Evolutionary conservation across 2,113 vertebrate species (phyloP).

Genomic region (Pardalotus punctatus): DNA sequence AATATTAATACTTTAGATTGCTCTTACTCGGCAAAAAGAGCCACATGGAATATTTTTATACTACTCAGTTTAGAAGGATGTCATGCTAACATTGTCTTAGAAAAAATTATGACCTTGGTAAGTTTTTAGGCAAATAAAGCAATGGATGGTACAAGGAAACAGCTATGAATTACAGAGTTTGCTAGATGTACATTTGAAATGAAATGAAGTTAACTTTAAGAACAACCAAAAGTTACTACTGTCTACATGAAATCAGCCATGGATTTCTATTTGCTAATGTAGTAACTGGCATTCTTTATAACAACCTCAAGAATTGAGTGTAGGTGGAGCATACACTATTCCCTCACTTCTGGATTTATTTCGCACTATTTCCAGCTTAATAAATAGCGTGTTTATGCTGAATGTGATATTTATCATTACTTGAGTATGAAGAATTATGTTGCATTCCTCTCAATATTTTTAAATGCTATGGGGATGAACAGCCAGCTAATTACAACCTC

Average conservation of each 20-base stretch:
- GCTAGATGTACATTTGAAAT: background rate
- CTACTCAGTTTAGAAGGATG: background rate
- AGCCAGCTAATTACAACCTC: background rate
- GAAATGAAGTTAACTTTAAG: background rate
- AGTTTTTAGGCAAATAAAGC: background rate
- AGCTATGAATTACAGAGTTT: background rate
- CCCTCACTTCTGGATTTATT: background rate
- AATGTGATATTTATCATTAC: background rate
- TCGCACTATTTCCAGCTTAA: background rate
- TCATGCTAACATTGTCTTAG: background rate
- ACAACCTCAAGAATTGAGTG: background rate
- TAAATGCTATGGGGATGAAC: background rate
- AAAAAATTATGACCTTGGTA: background rate
- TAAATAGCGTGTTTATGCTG: background rate
- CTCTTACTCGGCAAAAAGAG: slow-evolving; percentile 12
- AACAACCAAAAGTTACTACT: background rate
- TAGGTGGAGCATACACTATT: background rate
- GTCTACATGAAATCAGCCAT: background rate
- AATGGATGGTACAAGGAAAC: background rate
- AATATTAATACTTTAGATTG: background rate
- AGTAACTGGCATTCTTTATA: background rate
- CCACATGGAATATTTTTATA: background rate
- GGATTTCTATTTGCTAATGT: background rate
- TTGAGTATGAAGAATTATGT: background rate
- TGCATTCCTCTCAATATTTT: background rate